Evolutionary conservation across 2,797 vertebrate genomes (phyloP).

Genomic region (Glyptemys insculpta): DNA sequence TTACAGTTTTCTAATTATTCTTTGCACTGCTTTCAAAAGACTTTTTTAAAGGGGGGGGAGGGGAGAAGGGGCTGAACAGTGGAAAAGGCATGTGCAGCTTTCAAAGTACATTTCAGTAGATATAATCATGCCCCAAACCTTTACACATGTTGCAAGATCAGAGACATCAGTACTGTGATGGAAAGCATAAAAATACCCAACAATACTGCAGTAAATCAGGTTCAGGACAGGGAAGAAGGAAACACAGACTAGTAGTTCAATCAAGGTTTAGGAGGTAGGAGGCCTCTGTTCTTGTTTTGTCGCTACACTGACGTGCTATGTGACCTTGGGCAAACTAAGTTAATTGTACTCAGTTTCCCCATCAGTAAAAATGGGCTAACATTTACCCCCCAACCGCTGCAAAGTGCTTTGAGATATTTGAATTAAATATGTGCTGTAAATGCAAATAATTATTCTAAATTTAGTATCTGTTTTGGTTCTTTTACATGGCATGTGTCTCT

Average conservation of each 20-base stretch:
- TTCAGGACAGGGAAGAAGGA: slow-evolving; percentile 5
- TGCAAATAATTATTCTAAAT: slow-evolving; percentile 42
- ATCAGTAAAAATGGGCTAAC: slow-evolving; percentile 6
- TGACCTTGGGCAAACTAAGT: not conserved
- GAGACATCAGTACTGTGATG: not conserved
- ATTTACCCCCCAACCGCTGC: not conserved
- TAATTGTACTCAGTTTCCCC: slow-evolving; percentile 46
- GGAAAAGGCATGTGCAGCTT: slow-evolving; percentile 59
- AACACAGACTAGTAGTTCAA: not conserved
- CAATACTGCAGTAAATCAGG: slow-evolving; percentile 41
- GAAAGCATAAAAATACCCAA: slow-evolving; percentile 36
- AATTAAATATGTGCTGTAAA: slow-evolving; percentile 19
- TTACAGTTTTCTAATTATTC: slow-evolving; percentile 68
- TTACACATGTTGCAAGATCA: slow-evolving; percentile 43
- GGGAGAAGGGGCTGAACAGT: slow-evolving; percentile 58
- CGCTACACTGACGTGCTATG: not conserved
- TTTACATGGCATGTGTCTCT: not conserved
- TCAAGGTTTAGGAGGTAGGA: slow-evolving; percentile 4
- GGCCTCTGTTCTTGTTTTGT: slow-evolving; percentile 11
- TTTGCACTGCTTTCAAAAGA: slow-evolving; percentile 69
- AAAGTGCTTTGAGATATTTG: not conserved
- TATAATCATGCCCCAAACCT: slow-evolving; percentile 60
- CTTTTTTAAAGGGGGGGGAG: slow-evolving; percentile 60
- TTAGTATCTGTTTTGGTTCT: not conserved
- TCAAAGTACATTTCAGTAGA: slow-evolving; percentile 60